Evolutionary conservation across 2,797 vertebrate genomes (phyloP), one percentile per base, ranked within the genome.

Genomic region (Mormyrus proboscirostris): DNA sequence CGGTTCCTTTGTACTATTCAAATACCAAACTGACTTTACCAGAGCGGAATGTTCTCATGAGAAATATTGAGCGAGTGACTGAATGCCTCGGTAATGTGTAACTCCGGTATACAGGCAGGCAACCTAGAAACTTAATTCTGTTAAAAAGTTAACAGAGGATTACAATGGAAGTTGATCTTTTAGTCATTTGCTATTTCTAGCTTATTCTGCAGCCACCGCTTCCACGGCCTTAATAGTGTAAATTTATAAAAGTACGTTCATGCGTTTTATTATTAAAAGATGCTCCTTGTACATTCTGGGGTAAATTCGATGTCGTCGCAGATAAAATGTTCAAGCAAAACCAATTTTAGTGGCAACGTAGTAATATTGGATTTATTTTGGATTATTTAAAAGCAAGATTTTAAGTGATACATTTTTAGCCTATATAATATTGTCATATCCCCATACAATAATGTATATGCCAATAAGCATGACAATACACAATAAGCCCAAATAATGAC

Each of bases 1-100:
- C 96, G 97, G 97, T 96, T 95, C 95, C 95, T 95, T 95, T 94
- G 95, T 95, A 96, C 94, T 93, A 96, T 96, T 97, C 97, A 97
- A 98, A 98, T 93, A 94, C 95, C 93, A 94, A 93, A 93, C 62
- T 91, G 79, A 87, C 89, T 88, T 92, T 86, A 33, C 92, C 92
- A 93, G 94, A 93, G 91, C 89, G 87, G 92, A 93, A 94, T 90
- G 91, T 93, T 93, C 93, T 94, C 93, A 76, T 59, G 92, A 90
- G 93, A 91, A 50, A 69, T 33, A 44, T 41, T 89, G 65, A 73
- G 65, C 69, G 50, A 33, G n/a, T 84, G 82, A 25, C 82, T 84
- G 82, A 51, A 12, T 29, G 47, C n/a, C n/a, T 4, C 38, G 7
- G 29, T 57, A 38, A 55, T 87, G 85, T 59, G 29, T 87, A 88